These are phyloP conservation scores for Callithrix jacchus DNA, from an alignment of 2,113 vertebrate genomes.

Conservation along the genomic window DNA sequence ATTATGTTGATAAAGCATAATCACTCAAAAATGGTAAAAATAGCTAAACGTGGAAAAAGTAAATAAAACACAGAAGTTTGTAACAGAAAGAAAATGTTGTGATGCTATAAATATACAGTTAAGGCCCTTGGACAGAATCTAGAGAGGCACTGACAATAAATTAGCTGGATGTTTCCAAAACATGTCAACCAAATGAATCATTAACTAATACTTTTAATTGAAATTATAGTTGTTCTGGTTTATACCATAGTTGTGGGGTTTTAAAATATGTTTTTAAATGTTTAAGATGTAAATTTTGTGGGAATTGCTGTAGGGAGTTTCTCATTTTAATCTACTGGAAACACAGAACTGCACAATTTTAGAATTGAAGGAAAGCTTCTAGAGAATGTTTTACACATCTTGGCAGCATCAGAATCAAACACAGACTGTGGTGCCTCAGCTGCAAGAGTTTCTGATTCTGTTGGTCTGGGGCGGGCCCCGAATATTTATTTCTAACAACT, in stretches of 20 bases:
- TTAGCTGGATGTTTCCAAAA: background rate
- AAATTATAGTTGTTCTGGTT: background rate
- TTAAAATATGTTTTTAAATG: background rate
- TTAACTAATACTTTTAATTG: background rate
- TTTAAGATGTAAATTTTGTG: background rate
- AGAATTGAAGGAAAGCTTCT: background rate
- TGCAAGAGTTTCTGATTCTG: background rate
- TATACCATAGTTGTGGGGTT: background rate
- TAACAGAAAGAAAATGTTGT: background rate
- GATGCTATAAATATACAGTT: background rate
- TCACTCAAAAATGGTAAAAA: constrained; percentile 25
- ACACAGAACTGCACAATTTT: background rate
- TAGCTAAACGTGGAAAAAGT: background rate
- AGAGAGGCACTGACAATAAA: background rate
- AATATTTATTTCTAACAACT: background rate
- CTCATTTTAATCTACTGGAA: constrained; percentile 29
- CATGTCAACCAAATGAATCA: background rate
- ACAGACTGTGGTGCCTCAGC: background rate
- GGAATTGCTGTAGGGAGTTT: background rate
- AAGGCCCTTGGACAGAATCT: background rate
- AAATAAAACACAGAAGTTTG: background rate
- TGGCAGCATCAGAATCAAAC: background rate
- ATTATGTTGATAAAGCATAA: background rate
- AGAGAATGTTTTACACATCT: background rate
- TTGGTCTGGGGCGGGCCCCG: background rate